Percentiles rank a stretch among this genome's conserved stretches.
Conservation (phyloP, 2,113 vertebrate species). For the Rhynchopsitta pachyrhyncha region DNA sequence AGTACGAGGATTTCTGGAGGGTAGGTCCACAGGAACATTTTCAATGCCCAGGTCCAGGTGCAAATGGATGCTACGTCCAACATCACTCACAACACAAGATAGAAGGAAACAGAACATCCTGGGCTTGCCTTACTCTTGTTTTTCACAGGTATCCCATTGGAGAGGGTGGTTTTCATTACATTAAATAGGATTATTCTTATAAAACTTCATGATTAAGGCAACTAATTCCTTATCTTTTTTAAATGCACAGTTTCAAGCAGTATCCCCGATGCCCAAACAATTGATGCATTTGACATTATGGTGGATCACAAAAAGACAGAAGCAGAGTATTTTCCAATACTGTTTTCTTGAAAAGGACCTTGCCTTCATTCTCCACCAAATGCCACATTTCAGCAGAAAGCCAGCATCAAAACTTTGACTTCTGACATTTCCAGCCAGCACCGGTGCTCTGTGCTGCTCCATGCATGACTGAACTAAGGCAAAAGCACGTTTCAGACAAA, state of each 20-base stretch:
- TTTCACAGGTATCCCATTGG: not conserved
- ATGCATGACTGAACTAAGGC: not conserved
- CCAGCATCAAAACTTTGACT: not conserved
- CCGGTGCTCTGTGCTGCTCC: not conserved
- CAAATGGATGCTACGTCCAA: rapidly evolving
- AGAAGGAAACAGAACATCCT: not conserved
- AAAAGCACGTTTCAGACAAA: not conserved
- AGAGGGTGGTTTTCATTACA: not conserved
- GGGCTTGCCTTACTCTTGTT: not conserved
- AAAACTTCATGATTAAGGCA: not conserved
- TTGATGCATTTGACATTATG: not conserved
- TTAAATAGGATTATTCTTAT: not conserved
- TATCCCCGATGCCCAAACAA: not conserved
- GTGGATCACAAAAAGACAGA: not conserved
- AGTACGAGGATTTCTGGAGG: not conserved
- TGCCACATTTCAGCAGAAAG: not conserved
- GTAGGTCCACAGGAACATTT: not conserved
- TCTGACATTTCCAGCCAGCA: not conserved
- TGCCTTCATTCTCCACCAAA: not conserved
- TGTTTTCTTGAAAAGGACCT: not conserved
- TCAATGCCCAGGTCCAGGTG: not conserved
- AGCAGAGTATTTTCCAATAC: not conserved
- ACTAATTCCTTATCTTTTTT: not conserved
- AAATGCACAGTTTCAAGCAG: not conserved
- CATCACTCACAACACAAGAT: rapidly evolving